Base-by-base conservation (phyloP, 2,888 invertebrate species). In the Zootermopsis nevadensis region DNA sequence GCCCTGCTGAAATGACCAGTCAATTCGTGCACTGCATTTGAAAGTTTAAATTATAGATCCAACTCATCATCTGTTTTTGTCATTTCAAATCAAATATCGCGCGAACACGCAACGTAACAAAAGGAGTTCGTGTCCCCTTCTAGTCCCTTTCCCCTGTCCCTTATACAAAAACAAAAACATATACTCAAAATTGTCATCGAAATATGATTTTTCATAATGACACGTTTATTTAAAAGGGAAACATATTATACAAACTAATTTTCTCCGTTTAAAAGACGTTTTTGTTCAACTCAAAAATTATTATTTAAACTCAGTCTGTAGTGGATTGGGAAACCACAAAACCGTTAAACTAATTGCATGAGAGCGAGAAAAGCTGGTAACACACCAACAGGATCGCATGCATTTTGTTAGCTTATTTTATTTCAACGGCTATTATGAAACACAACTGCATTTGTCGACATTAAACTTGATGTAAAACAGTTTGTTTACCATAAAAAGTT, bases 11-110 rank as follows among this genome's bases (percentile, higher is more conserved):
- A 69, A 69, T 22, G 30, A 33, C 35, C 74, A 35, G 12, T 74
- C 38, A 69, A 69, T 33, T 69, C 31, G 69, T 69, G 69, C 30
- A 12, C 60, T 66, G 55, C 79, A 79, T 79, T 79, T 79, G 79
- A 55, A 79, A 79, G 30, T 66, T 79, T 79, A 79, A 79, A 66
- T 79, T 79, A 79, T 79, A 55, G 35, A 66, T 79, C 66, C 35
- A 60, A 79, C 55, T 79, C 33, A 55, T 38, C 79, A 60, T 79
- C 60, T 79, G 79, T 55, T 66, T 60, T 79, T 66, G 79, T 60
- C 60, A 48, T 79, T 79, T 79, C 79, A 79, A 79, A 79, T 79
- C 79, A 79, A 79, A 79, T 66, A 33, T 27, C 60, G 66, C 35
- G 35, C 33, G n/a, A 60, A 66, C 30, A 53, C 53, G 8, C 19